Evolutionary conservation across 37 sponge, comb jelly and placozoan genomes (phyloP).

Genomic region (Bolinopsis microptera): DNA sequence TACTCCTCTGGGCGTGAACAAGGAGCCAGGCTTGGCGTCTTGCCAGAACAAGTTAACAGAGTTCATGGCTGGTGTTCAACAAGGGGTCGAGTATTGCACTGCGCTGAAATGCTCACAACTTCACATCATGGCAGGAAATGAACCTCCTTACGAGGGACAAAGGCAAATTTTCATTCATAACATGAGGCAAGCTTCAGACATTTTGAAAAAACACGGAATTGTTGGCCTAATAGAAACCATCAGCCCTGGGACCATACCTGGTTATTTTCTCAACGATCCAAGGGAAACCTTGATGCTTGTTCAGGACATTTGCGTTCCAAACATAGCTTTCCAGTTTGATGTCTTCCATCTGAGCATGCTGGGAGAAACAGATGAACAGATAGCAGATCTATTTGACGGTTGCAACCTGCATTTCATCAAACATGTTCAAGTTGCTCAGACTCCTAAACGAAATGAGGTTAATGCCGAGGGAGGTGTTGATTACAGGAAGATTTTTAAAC

Average conservation of each 20-base stretch:
- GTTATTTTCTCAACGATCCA: background rate
- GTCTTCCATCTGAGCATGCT: constrained; percentile 36
- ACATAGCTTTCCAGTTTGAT: constrained; percentile 45
- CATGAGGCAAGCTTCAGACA: background rate
- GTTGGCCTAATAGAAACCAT: constrained; percentile 19
- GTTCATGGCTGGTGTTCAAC: background rate
- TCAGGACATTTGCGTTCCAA: background rate
- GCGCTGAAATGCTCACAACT: constrained; percentile 24
- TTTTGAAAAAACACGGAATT: constrained; percentile 3
- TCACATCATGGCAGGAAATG: constrained; percentile 59
- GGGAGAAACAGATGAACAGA: background rate
- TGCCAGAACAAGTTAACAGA: background rate
- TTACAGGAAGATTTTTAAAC: background rate
- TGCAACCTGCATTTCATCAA: background rate
- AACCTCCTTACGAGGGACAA: background rate
- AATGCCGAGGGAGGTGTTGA: background rate
- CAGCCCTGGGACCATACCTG: constrained; percentile 31
- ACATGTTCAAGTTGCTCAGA: constrained; percentile 50
- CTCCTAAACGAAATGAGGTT: constrained; percentile 19
- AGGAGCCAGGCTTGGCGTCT: constrained; percentile 17
- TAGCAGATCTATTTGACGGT: background rate
- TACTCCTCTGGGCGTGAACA: constrained; percentile 20
- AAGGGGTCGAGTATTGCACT: constrained; percentile 18
- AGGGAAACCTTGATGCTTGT: background rate
- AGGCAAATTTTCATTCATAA: background rate